phyloP scores from a whole-genome alignment of 2,113 vertebrate species.

The Misgurnus anguillicaudatus region DNA sequence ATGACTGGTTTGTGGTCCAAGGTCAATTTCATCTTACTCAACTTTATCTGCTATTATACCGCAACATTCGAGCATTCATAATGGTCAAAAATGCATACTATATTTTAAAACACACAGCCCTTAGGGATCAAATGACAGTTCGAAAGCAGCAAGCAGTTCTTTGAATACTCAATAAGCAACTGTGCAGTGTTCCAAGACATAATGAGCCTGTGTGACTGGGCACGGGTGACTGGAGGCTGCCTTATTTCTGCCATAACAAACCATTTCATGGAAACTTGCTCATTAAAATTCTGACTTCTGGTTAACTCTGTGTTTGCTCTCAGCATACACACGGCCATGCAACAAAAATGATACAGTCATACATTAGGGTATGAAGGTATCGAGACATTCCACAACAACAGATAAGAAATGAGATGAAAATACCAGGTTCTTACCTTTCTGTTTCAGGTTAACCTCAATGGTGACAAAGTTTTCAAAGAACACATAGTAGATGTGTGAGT shows the following conservation, averaged over 20 bases:
- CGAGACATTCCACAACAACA: background rate
- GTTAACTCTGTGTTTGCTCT: background rate
- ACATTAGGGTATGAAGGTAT: background rate
- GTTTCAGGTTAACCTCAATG: constrained; percentile 95
- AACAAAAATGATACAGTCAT: background rate
- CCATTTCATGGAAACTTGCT: constrained; percentile 24
- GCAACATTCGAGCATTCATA: no score
- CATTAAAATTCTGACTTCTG: constrained; percentile 17
- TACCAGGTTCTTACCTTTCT: constrained; percentile 83
- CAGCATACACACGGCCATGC: background rate
- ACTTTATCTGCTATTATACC: no score
- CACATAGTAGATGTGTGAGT: constrained; percentile 98
- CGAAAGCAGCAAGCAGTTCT: constrained; percentile 8
- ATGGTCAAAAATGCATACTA: background rate
- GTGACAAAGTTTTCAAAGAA: constrained; percentile 99
- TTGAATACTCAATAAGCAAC: constrained; percentile 12
- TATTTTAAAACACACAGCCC: no score
- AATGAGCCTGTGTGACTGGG: constrained; percentile 14
- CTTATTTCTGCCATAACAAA: background rate
- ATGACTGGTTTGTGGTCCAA: no score
- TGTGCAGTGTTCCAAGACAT: constrained; percentile 18
- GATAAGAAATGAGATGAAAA: background rate
- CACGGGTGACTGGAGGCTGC: constrained; percentile 8
- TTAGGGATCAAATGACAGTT: background rate
- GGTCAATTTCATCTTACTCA: no score